Percentiles rank a stretch among this genome's conserved stretches.
Conservation (phyloP, 2,113 vertebrate species). For the Syrmaticus mikado region DNA sequence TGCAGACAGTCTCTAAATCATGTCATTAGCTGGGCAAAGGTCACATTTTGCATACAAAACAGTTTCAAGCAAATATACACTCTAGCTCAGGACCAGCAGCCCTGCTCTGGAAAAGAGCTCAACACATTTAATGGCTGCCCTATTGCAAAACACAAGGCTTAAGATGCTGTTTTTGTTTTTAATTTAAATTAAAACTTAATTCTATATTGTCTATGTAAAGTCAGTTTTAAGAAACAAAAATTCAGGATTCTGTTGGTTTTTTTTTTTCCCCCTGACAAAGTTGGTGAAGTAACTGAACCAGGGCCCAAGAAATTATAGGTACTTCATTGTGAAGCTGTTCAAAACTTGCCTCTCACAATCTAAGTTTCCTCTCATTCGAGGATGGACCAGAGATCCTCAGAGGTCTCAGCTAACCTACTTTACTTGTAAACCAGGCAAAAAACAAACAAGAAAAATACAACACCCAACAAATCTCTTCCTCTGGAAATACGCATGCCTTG, state of each 20-base stretch:
- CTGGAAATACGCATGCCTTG: background rate
- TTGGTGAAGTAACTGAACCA: background rate
- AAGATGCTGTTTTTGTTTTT: background rate
- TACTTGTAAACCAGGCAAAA: background rate
- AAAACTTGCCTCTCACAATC: background rate
- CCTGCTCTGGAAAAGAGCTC: background rate
- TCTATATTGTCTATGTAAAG: background rate
- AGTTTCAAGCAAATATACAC: background rate
- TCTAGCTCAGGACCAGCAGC: background rate
- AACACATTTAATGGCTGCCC: background rate
- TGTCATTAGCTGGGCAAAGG: constrained; percentile 17
- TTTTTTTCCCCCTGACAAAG: background rate
- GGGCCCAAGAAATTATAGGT: background rate
- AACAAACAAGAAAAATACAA: background rate
- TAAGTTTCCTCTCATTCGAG: background rate
- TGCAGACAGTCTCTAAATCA: background rate
- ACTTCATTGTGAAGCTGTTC: background rate
- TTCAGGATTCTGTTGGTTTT: background rate
- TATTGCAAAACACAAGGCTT: background rate
- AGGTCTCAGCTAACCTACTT: background rate
- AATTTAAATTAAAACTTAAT: background rate
- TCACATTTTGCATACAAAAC: background rate
- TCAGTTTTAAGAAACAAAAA: background rate
- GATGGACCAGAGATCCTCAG: background rate
- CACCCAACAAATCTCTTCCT: background rate